phyloP scores from a whole-genome alignment of 2,113 vertebrate genomes.

The Coptodon bakossiorum region DNA sequence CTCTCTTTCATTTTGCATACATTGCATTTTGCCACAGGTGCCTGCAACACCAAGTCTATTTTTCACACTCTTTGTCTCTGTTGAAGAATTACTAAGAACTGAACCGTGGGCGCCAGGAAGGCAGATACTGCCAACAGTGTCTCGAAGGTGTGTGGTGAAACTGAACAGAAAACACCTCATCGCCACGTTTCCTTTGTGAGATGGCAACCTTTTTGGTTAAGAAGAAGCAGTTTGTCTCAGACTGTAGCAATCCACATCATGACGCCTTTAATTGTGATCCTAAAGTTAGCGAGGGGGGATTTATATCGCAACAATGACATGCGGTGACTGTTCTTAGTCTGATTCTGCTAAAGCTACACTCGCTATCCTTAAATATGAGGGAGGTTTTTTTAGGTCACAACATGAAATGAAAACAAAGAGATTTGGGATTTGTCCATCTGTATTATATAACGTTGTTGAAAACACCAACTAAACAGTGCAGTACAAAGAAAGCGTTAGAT shows the following conservation, averaged over 20 bases:
- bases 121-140: background rate
- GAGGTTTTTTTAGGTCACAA: background rate
- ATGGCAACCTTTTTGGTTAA: background rate
- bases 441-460: background rate
- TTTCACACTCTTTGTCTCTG: slow-evolving; percentile 14
- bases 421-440: background rate
- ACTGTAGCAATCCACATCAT: background rate
- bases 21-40: background rate
- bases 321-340: background rate
- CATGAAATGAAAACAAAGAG: background rate
- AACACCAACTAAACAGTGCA: background rate
- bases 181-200: background rate
- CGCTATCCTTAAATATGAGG: background rate
- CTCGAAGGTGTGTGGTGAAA: slow-evolving; percentile 8
- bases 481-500: background rate
- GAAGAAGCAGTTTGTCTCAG: background rate
- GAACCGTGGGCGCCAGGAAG: background rate
- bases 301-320: background rate
- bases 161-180: slow-evolving; percentile 4
- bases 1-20: background rate
- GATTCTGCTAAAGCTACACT: background rate
- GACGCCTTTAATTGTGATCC: background rate
- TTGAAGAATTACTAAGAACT: slow-evolving; percentile 22
- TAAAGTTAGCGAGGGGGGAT: background rate
- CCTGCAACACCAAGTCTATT: background rate